Conservation (phyloP, 2,797 vertebrate genomes). For the Lycodopsis pacificus region DNA sequence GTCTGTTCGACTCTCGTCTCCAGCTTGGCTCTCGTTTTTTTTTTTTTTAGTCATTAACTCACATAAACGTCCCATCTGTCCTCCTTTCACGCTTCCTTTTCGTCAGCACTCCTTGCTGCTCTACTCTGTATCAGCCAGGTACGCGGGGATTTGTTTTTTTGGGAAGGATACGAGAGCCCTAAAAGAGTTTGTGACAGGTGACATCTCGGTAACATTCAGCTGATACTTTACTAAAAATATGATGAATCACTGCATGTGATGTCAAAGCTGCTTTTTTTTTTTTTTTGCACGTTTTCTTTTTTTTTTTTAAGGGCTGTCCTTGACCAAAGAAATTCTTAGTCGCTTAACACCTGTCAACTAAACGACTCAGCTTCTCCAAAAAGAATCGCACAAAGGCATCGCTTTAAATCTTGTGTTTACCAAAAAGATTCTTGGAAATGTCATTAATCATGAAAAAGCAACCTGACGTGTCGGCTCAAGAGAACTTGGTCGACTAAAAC, state of each 20-base stretch:
- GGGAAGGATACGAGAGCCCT: constrained; percentile 31
- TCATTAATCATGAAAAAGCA: background rate
- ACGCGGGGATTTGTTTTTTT: constrained; percentile 59
- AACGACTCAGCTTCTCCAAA: background rate
- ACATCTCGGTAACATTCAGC: constrained; percentile 36
- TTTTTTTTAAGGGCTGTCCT: background rate
- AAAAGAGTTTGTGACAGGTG: constrained; percentile 54
- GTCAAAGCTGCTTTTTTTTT: background rate
- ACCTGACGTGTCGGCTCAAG: background rate
- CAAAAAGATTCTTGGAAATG: background rate
- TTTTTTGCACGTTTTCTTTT: background rate
- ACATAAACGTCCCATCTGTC: constrained; percentile 79
- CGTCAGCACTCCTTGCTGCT: constrained; percentile 49
- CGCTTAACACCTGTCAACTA: background rate
- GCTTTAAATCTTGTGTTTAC: background rate
- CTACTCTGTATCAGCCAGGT: constrained; percentile 42
- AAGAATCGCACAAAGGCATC: background rate
- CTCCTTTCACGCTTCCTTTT: constrained; percentile 60
- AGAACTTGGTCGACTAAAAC: background rate
- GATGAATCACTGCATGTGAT: background rate
- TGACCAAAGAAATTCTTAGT: background rate
- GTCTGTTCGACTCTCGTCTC: constrained; percentile 68
- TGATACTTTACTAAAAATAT: background rate
- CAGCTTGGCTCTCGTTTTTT: constrained; percentile 68
- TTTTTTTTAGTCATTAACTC: constrained; percentile 79